Percentiles rank a stretch among this genome's conserved stretches.
phyloP scores from a whole-genome alignment of 2,113 vertebrate species.

The Bucco capensis region DNA sequence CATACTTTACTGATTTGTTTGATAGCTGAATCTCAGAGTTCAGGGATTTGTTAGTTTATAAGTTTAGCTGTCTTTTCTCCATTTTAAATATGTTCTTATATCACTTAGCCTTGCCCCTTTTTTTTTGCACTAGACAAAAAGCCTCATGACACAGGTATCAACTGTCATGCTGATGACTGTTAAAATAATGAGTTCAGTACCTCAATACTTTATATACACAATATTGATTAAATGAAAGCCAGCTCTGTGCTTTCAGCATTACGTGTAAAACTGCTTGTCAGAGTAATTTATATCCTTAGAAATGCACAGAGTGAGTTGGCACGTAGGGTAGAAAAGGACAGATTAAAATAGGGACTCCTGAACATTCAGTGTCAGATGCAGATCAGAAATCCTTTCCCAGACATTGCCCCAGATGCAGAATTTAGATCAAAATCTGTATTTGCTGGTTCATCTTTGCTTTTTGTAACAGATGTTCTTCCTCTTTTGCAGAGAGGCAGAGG shows the following conservation, averaged over 20 bases:
- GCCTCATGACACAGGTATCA: background rate
- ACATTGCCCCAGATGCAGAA: background rate
- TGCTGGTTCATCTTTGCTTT: background rate
- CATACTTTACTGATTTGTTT: background rate
- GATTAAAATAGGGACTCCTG: background rate
- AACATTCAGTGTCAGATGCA: background rate
- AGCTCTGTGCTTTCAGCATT: background rate
- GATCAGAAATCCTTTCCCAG: background rate
- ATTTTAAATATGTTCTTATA: background rate
- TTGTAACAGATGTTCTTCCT: background rate
- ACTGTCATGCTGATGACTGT: background rate
- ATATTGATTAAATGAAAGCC: background rate
- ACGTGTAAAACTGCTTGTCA: background rate
- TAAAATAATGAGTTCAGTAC: background rate
- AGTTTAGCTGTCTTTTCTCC: background rate
- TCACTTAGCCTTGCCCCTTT: background rate
- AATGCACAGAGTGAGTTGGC: background rate
- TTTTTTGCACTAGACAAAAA: background rate
- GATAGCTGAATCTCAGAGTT: background rate
- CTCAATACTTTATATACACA: background rate
- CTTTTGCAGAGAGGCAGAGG: background rate
- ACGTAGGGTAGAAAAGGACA: background rate
- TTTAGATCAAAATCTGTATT: background rate
- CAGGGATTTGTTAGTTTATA: background rate
- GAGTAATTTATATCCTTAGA: background rate